Conservation (phyloP, 2,797 vertebrate species). For the Glossophaga mutica region DNA sequence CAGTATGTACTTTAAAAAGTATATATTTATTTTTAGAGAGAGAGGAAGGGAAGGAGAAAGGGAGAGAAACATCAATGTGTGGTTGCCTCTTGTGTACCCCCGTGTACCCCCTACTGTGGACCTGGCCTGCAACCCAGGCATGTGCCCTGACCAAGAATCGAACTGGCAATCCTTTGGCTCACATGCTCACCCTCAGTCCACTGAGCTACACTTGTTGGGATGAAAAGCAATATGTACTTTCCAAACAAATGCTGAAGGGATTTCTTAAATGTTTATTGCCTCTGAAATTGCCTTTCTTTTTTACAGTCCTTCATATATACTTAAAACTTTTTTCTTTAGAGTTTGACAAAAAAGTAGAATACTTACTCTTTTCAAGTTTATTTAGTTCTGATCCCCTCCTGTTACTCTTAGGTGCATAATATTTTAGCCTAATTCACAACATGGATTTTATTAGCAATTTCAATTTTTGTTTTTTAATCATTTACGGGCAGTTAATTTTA, state of each 20-base stretch:
- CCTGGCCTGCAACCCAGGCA: no score
- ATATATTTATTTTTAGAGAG: no score
- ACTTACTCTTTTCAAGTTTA: neutral
- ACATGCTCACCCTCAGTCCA: no score
- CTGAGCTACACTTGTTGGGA: no score
- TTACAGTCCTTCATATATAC: neutral
- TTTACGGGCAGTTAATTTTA: conserved; percentile 23
- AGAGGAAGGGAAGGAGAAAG: no score
- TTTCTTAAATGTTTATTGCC: neutral
- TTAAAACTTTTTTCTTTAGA: neutral
- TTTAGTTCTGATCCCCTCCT: neutral
- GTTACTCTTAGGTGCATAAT: neutral
- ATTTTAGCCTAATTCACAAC: conserved; percentile 17
- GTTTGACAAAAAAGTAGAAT: neutral
- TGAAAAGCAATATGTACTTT: conserved; percentile 90
- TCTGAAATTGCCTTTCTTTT: neutral
- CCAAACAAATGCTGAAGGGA: neutral
- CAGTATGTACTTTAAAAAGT: conserved; percentile 83
- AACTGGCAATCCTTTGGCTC: no score
- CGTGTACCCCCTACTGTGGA: no score
- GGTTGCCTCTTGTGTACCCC: no score
- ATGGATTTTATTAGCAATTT: neutral
- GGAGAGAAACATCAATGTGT: no score
- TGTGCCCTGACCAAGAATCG: no score
- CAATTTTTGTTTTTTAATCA: conserved; percentile 23